Conservation (phyloP, 2,888 invertebrate species). For the Baccha elongata region DNA sequence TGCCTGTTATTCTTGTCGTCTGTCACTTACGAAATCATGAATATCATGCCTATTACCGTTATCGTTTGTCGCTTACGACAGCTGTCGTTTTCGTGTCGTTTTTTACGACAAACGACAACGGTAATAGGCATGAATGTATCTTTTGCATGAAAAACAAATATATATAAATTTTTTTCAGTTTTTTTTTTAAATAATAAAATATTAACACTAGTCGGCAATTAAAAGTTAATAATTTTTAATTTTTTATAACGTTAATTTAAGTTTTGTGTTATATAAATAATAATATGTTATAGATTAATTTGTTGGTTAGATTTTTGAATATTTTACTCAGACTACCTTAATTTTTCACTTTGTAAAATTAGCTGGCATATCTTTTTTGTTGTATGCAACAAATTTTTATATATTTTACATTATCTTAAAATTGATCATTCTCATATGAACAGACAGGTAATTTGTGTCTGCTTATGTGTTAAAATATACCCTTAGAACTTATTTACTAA, state of each 20-base stretch:
- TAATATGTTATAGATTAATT: constrained; percentile 39
- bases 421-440: constrained; percentile 4
- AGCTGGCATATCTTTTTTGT: background rate
- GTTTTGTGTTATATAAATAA: constrained; percentile 56
- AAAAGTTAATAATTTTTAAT: constrained; percentile 63
- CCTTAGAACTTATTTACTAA: constrained; percentile 60
- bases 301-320: constrained; percentile 37
- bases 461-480: constrained; percentile 32
- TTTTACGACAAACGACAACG: too few species aligned
- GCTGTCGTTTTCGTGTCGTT: too few species aligned
- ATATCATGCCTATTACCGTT: too few species aligned
- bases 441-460: background rate
- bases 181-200: constrained; percentile 36
- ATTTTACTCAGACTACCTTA: constrained; percentile 48
- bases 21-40: constrained; percentile 12
- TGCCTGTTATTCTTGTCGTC: too few species aligned
- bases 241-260: constrained; percentile 22
- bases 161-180: too few species aligned
- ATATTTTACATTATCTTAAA: constrained; percentile 27
- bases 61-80: too few species aligned
- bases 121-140: too few species aligned
- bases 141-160: background rate
- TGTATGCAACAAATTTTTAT: background rate
- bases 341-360: constrained; percentile 39
- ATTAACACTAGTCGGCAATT: constrained; percentile 48